phyloP scores from a whole-genome alignment of 2,888 invertebrate species.

The Drosophila histrio region DNA sequence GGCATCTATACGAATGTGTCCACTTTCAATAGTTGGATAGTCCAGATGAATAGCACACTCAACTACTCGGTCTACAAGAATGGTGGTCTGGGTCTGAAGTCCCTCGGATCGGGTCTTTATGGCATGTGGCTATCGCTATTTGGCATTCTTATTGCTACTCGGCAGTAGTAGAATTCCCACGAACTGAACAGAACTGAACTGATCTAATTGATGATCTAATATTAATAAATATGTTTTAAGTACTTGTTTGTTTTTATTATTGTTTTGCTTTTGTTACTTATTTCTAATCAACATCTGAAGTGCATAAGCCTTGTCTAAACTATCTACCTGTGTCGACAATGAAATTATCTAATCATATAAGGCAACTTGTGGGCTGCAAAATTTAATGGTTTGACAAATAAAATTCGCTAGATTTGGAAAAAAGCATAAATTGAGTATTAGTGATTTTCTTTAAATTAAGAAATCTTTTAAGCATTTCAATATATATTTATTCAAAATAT shows the following conservation, averaged over 20 bases:
- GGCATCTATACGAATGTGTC: slow-evolving; percentile 81
- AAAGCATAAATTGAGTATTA: no score
- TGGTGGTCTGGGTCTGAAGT: background rate
- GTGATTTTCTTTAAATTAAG: no score
- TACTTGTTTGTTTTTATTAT: background rate
- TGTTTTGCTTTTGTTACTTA: background rate
- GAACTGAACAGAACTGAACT: slow-evolving; percentile 9
- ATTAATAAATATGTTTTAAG: slow-evolving; percentile 4
- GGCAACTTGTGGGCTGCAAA: background rate
- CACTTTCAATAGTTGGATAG: slow-evolving; percentile 64
- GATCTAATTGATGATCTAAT: slow-evolving; percentile 22
- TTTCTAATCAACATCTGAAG: slow-evolving; percentile 17
- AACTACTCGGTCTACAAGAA: slow-evolving; percentile 53
- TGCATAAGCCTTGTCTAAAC: no score
- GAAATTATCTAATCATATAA: background rate
- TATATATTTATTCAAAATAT: no score
- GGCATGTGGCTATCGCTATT: slow-evolving; percentile 11
- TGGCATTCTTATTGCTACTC: slow-evolving; percentile 12
- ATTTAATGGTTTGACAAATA: background rate
- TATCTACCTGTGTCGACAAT: no score
- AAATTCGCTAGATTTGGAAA: no score
- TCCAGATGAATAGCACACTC: slow-evolving; percentile 44
- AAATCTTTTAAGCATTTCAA: no score
- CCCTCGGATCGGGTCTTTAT: background rate
- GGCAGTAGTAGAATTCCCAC: background rate